These are phyloP conservation scores for Rhabdornis inornatus DNA, from an alignment of 2,113 vertebrate genomes.

Conservation along the genomic window DNA sequence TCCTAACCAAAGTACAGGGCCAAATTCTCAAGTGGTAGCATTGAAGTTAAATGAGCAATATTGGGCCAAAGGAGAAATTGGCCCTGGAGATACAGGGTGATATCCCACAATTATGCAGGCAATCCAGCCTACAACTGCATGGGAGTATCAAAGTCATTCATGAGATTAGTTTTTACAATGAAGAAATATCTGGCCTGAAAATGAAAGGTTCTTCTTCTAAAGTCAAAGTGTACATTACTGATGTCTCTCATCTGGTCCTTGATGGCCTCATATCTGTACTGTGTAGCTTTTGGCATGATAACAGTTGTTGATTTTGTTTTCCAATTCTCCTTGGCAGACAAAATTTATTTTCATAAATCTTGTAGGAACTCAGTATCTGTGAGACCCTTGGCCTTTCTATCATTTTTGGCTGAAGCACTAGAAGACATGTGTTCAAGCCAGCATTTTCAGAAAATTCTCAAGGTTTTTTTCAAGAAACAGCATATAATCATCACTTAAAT, in stretches of 20 bases:
- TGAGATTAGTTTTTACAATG: not conserved
- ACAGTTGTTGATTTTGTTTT: not conserved
- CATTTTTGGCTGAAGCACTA: not conserved
- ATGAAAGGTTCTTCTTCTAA: not conserved
- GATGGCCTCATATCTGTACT: not conserved
- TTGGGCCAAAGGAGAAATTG: not conserved
- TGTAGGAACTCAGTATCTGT: not conserved
- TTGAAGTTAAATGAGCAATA: not conserved
- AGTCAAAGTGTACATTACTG: not conserved
- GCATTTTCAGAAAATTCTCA: not conserved
- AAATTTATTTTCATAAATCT: not conserved
- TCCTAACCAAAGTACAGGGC: not conserved
- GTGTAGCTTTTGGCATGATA: not conserved
- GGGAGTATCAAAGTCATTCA: not conserved
- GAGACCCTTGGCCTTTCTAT: not conserved
- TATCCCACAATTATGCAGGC: not conserved
- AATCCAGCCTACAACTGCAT: not conserved
- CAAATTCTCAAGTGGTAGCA: not conserved
- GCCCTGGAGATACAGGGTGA: not conserved
- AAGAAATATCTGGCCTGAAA: not conserved
- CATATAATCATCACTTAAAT: not conserved
- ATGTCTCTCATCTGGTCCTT: not conserved
- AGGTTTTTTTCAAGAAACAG: not conserved
- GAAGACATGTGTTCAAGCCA: not conserved
- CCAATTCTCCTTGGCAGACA: not conserved